Conservation (phyloP, 2,888 invertebrate species). For the Drosophila macrothrix region DNA sequence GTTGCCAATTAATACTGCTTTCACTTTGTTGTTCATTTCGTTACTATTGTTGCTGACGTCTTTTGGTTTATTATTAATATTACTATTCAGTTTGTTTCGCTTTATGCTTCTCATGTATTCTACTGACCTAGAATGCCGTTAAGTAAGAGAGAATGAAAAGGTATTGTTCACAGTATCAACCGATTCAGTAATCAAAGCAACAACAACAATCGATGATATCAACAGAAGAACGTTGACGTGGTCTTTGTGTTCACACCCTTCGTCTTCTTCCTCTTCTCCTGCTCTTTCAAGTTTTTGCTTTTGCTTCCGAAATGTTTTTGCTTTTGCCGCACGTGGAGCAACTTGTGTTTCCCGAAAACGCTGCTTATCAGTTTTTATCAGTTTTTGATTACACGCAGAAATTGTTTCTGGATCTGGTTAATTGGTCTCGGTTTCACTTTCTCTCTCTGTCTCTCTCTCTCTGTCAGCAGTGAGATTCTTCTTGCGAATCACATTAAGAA, state of each 20-base stretch:
- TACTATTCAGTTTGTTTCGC: not conserved
- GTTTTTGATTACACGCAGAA: not conserved
- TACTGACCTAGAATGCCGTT: conserved; percentile 67
- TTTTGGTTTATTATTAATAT: not conserved
- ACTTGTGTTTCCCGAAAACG: too few species aligned
- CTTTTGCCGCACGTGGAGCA: not conserved
- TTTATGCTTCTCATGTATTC: conserved; percentile 46
- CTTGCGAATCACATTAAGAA: too few species aligned
- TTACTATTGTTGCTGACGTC: not conserved
- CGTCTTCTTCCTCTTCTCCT: not conserved
- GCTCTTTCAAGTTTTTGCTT: not conserved
- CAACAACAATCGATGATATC: conserved; percentile 11
- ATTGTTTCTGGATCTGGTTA: not conserved
- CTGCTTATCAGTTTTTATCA: not conserved
- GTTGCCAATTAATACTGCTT: conserved; percentile 22
- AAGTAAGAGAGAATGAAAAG: conserved; percentile 38
- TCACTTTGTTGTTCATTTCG: conserved; percentile 33
- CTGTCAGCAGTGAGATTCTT: not conserved
- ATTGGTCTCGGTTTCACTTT: conserved; percentile 25
- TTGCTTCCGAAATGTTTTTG: not conserved
- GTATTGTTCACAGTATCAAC: too few species aligned
- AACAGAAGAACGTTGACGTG: conserved; percentile 15
- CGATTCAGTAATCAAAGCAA: conserved; percentile 16
- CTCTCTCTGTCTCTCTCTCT: not conserved
- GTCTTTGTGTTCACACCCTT: not conserved